These are phyloP conservation scores for Agriopis aurantiaria DNA, from an alignment of 2,888 invertebrate species.

Conservation along the genomic window DNA sequence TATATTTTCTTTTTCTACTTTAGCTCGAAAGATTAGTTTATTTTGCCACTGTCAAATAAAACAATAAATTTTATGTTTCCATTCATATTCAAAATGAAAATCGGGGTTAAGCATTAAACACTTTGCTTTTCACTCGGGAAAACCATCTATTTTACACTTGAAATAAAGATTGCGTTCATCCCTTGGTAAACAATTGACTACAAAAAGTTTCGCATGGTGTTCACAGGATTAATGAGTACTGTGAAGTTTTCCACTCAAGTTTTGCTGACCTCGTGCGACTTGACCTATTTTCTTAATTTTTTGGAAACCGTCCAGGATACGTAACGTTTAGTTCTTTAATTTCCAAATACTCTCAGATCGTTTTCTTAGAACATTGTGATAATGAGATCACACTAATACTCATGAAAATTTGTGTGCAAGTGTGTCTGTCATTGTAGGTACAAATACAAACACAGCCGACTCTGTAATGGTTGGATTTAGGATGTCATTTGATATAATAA, in stretches of 20 bases:
- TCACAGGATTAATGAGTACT: slow-evolving; percentile 8
- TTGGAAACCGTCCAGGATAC: slow-evolving; percentile 35
- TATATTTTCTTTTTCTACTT: too few species aligned
- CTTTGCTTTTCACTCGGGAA: too few species aligned
- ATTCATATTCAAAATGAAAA: too few species aligned
- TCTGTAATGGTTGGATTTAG: background rate
- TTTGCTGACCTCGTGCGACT: slow-evolving; percentile 26
- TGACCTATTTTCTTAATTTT: slow-evolving; percentile 29
- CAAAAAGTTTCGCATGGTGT: background rate
- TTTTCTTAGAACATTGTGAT: slow-evolving; percentile 26
- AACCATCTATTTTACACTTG: too few species aligned
- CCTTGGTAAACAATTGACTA: too few species aligned
- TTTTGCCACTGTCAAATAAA: too few species aligned
- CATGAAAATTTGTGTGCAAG: background rate
- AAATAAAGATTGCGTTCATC: too few species aligned
- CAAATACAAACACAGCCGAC: too few species aligned
- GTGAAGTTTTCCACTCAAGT: slow-evolving; percentile 13
- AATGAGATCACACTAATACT: slow-evolving; percentile 15
- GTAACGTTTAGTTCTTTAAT: background rate
- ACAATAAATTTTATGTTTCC: too few species aligned
- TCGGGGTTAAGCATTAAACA: too few species aligned
- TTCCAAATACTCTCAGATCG: background rate
- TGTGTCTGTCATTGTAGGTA: background rate
- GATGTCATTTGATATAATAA: too few species aligned
- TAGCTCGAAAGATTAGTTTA: too few species aligned